phyloP scores from a whole-genome alignment of 2,113 vertebrate species.

The Otis tarda region DNA sequence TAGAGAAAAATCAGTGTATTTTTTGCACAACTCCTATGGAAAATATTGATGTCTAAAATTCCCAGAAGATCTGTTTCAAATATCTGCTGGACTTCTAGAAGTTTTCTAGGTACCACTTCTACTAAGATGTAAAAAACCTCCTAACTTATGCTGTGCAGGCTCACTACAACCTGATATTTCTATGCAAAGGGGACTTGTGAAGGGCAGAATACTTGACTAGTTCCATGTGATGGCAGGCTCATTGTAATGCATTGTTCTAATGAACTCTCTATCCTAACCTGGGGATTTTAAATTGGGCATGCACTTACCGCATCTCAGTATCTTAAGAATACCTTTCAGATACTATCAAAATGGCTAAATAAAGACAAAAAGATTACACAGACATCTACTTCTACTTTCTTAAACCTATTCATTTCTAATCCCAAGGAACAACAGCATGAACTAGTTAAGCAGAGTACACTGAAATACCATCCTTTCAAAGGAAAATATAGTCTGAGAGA shows the following conservation, averaged over 20 bases:
- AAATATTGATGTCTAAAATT: neutral
- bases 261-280: neutral
- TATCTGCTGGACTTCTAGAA: neutral
- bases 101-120: neutral
- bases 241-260: neutral
- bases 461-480: neutral
- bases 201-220: neutral
- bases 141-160: neutral
- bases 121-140: rapidly evolving
- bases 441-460: neutral
- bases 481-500: neutral
- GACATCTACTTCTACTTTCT: neutral
- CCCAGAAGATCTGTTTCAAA: neutral
- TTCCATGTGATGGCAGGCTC: neutral
- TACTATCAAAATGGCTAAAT: neutral
- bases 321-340: neutral
- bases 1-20: neutral
- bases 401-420: neutral
- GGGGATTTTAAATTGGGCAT: neutral
- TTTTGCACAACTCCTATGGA: neutral
- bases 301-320: neutral
- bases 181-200: neutral
- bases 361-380: neutral
- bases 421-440: neutral
- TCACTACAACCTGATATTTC: neutral